phyloP scores from a whole-genome alignment of 1,140 invertebrate genomes.

The Cherax destructor region DNA sequence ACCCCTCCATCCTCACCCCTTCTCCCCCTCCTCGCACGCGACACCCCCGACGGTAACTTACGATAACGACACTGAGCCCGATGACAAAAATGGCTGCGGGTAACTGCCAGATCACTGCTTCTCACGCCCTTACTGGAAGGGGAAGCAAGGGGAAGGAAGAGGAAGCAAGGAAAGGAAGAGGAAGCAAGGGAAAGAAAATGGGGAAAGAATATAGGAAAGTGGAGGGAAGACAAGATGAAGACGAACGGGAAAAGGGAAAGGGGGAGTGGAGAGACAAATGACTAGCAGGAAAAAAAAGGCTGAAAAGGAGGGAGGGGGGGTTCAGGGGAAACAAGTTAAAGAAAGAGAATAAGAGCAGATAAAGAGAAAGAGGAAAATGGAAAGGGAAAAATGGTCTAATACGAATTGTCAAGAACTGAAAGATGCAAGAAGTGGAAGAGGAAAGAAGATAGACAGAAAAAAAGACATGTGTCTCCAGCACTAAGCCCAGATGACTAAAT shows the following conservation, averaged over 20 bases:
- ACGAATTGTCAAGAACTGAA: background rate
- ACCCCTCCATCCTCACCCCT: constrained; percentile 6
- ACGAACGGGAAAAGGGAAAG: background rate
- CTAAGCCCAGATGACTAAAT: too few relatives aligned
- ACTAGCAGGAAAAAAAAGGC: background rate
- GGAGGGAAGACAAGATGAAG: background rate
- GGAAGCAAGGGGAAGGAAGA: background rate
- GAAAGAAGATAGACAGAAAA: too few relatives aligned
- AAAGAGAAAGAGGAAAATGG: background rate
- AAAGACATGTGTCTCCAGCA: too few relatives aligned
- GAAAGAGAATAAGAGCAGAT: background rate
- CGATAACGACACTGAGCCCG: constrained; percentile 55
- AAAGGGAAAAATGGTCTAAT: background rate
- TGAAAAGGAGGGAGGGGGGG: background rate
- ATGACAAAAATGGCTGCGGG: constrained; percentile 62
- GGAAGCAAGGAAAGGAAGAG: background rate
- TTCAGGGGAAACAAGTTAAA: background rate
- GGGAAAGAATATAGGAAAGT: background rate
- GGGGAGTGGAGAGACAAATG: background rate
- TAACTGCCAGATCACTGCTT: constrained; percentile 59
- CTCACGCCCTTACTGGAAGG: constrained; percentile 42
- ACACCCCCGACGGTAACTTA: constrained; percentile 49
- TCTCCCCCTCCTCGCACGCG: constrained; percentile 26
- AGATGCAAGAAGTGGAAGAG: too few relatives aligned
- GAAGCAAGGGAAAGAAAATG: background rate